phyloP scores from a whole-genome alignment of 2,888 invertebrate genomes.

The Gandaritis pyraliata region DNA sequence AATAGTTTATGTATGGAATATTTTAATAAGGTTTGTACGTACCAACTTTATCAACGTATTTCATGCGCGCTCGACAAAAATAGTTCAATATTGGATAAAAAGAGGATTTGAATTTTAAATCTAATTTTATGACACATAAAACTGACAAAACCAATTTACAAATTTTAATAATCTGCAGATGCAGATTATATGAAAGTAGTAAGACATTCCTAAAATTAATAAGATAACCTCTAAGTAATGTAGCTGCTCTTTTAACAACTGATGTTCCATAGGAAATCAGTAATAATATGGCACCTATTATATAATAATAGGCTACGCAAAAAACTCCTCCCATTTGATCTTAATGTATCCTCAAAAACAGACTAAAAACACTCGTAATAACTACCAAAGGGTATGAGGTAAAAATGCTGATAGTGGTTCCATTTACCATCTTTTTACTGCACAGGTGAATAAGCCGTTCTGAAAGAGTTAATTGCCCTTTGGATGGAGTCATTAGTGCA shows the following conservation, averaged over 20 bases:
- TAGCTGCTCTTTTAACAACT: neutral
- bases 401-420: slow-evolving; percentile 22
- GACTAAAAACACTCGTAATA: neutral
- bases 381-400: neutral
- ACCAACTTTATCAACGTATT: no score
- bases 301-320: neutral
- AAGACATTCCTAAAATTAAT: neutral
- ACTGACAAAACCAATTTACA: neutral
- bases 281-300: slow-evolving; percentile 4
- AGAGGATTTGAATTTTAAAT: neutral
- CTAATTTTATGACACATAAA: neutral
- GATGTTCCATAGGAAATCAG: slow-evolving; percentile 1
- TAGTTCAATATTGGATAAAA: no score
- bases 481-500: slow-evolving; percentile 54
- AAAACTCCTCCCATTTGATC: neutral
- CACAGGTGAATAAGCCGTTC: slow-evolving; percentile 55
- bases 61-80: no score
- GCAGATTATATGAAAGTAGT: neutral
- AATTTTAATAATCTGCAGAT: no score
- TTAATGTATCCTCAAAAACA: neutral
- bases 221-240: neutral
- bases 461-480: slow-evolving; percentile 56
- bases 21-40: no score
- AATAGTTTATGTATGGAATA: no score
- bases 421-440: slow-evolving; percentile 42